These are phyloP conservation scores for Dreissena rostriformis DNA, from an alignment of 1,140 invertebrate species.

Conservation along the genomic window DNA sequence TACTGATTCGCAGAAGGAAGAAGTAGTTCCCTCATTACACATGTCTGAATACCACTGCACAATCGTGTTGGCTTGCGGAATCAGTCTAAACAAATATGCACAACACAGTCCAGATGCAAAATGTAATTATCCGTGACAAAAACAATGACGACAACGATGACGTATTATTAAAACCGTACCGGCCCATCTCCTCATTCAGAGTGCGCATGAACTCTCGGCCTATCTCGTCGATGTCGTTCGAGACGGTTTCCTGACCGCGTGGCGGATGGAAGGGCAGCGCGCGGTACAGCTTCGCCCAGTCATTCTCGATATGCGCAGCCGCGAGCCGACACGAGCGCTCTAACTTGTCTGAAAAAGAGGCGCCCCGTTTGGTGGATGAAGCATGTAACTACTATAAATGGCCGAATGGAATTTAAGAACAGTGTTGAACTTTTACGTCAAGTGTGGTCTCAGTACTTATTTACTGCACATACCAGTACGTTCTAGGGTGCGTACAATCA, in stretches of 20 bases:
- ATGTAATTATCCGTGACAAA: not conserved
- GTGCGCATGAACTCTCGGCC: conserved; percentile 68
- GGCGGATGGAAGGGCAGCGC: conserved; percentile 75
- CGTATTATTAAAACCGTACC: not conserved
- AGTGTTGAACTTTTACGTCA: too few species aligned
- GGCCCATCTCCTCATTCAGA: conserved; percentile 58
- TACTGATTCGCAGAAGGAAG: too few species aligned
- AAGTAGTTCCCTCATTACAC: too few species aligned
- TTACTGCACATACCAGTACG: too few species aligned
- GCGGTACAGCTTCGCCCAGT: conserved; percentile 76
- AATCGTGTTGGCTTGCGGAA: too few species aligned
- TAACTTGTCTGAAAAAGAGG: conserved; percentile 70
- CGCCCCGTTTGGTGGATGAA: too few species aligned
- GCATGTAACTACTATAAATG: too few species aligned
- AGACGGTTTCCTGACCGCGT: conserved; percentile 71
- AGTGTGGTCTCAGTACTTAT: too few species aligned
- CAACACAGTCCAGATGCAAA: not conserved
- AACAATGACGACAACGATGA: not conserved
- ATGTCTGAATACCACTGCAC: too few species aligned
- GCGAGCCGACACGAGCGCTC: conserved; percentile 65
- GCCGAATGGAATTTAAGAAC: too few species aligned
- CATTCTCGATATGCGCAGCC: conserved; percentile 69
- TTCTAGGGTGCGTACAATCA: too few species aligned
- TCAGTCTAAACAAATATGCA: too few species aligned
- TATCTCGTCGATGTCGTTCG: conserved; percentile 75